These are phyloP conservation scores for Philaethria dido DNA, from an alignment of 2,888 invertebrate genomes.

Conservation along the genomic window DNA sequence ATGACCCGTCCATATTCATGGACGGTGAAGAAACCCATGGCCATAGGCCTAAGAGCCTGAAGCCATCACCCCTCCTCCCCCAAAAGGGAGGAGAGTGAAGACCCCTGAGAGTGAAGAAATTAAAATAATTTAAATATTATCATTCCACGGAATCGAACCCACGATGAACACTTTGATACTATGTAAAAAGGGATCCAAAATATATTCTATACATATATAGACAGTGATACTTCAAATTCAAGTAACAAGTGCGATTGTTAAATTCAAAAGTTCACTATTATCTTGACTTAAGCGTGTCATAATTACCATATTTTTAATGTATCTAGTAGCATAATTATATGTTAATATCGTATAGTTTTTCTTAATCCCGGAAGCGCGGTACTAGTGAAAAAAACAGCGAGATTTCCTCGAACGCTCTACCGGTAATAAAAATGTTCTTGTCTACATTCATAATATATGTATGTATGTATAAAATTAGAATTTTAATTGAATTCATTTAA, in stretches of 20 bases:
- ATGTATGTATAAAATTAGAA: not conserved
- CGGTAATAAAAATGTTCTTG: constrained; percentile 10
- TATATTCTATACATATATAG: not conserved
- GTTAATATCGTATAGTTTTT: constrained; percentile 8
- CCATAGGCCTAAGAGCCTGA: too few species aligned
- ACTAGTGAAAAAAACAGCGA: not conserved
- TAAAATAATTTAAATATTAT: too few species aligned
- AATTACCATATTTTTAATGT: not conserved
- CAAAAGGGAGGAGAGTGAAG: too few species aligned
- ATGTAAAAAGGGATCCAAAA: too few species aligned
- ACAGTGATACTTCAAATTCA: not conserved
- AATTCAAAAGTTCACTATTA: constrained; percentile 3
- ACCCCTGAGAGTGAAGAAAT: too few species aligned
- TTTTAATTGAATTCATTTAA: constrained; percentile 6
- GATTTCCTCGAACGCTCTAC: constrained; percentile 10
- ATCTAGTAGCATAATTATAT: constrained; percentile 8
- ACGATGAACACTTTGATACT: too few species aligned
- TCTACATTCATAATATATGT: not conserved
- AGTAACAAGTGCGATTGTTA: not conserved
- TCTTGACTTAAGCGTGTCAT: not conserved
- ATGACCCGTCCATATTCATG: too few species aligned
- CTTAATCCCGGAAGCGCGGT: too few species aligned
- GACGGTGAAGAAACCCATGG: too few species aligned
- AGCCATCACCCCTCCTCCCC: too few species aligned
- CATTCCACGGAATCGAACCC: too few species aligned